These are phyloP conservation scores for Timema cristinae DNA, from an alignment of 2,888 invertebrate genomes.

Conservation along the genomic window DNA sequence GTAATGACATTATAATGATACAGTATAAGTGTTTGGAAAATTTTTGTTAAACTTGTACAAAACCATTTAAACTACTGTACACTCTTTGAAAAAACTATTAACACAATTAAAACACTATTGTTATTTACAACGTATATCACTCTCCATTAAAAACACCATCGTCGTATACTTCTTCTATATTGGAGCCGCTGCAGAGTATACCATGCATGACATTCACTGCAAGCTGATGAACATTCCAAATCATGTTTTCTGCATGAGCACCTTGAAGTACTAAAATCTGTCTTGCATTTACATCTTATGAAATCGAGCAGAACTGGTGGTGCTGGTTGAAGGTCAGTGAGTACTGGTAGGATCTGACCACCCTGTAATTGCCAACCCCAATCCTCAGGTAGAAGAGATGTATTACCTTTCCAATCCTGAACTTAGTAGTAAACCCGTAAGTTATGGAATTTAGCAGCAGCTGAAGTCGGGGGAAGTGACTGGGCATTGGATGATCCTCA, in stretches of 20 bases:
- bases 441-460: conserved; percentile 11
- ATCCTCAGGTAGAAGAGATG: not conserved
- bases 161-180: too few relatives aligned
- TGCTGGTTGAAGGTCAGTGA: not conserved
- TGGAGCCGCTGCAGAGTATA: too few relatives aligned
- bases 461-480: conserved; percentile 1
- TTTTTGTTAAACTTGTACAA: not conserved
- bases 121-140: not conserved
- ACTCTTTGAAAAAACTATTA: not conserved
- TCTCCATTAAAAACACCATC: not conserved
- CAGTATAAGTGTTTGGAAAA: not conserved
- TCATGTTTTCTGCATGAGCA: conserved; percentile 5
- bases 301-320: not conserved
- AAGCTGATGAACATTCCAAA: not conserved
- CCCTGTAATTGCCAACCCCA: conserved; percentile 6
- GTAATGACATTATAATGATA: too few relatives aligned
- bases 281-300: conserved; percentile 1
- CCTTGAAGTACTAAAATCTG: conserved; percentile 1
- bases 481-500: not conserved
- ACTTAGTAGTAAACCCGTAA: conserved; percentile 1
- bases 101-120: not conserved
- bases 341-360: not conserved
- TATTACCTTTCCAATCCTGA: conserved; percentile 3
- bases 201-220: not conserved
- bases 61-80: not conserved